Evolutionary conservation across 1,140 invertebrate genomes (phyloP).

Genomic region (Halyomorpha halys): DNA sequence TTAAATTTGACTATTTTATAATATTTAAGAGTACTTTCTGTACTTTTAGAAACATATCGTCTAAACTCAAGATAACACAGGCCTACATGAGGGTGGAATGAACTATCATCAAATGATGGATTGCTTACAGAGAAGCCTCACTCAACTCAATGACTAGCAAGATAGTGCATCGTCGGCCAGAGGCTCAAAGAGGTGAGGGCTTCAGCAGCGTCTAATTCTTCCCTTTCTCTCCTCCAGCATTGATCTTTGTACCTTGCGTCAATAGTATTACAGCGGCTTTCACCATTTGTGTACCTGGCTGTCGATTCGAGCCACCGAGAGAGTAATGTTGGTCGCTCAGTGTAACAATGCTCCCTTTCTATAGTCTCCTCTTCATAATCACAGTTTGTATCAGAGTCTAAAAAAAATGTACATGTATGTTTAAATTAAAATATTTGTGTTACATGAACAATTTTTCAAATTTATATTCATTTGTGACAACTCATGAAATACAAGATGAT

Average conservation of each 20-base stretch:
- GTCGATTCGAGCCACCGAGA: conserved; percentile 59
- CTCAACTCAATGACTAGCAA: conserved; percentile 3
- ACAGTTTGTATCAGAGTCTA: conserved; percentile 19
- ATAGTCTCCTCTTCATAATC: conserved; percentile 6
- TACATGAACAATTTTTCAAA: no score
- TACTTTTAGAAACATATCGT: no score
- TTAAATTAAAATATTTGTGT: neutral
- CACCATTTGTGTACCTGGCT: conserved; percentile 49
- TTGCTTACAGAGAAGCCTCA: no score
- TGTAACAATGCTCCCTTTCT: conserved; percentile 18
- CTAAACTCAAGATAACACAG: no score
- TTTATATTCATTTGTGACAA: no score
- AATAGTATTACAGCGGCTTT: conserved; percentile 42
- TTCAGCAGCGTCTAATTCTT: conserved; percentile 58
- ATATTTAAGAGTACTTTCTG: no score
- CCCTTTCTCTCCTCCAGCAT: conserved; percentile 36
- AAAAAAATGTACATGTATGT: conserved; percentile 1
- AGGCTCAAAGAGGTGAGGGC: conserved; percentile 47
- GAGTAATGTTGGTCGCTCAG: conserved; percentile 38
- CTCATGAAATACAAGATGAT: no score
- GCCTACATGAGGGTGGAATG: no score
- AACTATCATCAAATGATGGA: no score
- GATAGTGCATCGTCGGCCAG: conserved; percentile 9
- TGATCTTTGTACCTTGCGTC: conserved; percentile 44
- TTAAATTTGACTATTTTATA: no score